These are phyloP conservation scores for Plodia interpunctella DNA, from an alignment of 1,140 invertebrate species.

Conservation along the genomic window DNA sequence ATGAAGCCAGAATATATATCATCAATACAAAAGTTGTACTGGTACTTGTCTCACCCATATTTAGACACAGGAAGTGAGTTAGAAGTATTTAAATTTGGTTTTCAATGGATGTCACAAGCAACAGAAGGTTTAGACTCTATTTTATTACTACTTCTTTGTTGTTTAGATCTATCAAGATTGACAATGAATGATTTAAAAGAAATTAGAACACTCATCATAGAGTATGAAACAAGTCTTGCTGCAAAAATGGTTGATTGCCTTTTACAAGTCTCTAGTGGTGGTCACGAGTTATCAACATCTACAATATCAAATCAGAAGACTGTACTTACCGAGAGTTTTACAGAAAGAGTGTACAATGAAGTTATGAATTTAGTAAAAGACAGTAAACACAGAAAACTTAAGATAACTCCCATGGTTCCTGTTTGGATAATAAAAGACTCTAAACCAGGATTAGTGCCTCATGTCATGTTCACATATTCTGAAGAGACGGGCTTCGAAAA, in stretches of 20 bases:
- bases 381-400: slow-evolving; percentile 38
- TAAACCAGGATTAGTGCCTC: slow-evolving; percentile 36
- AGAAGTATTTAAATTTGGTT: slow-evolving; percentile 59
- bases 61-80: slow-evolving; percentile 49
- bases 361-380: slow-evolving; percentile 40
- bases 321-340: slow-evolving; percentile 43
- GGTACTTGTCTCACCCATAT: slow-evolving; percentile 65
- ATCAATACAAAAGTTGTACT: slow-evolving; percentile 46
- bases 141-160: slow-evolving; percentile 48
- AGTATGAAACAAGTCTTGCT: slow-evolving; percentile 46
- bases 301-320: slow-evolving; percentile 26
- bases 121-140: slow-evolving; percentile 45
- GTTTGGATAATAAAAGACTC: slow-evolving; percentile 42
- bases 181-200: slow-evolving; percentile 33
- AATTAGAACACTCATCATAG: slow-evolving; percentile 34
- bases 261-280: slow-evolving; percentile 23
- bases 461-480: slow-evolving; percentile 48
- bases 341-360: slow-evolving; percentile 55
- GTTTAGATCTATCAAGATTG: slow-evolving; percentile 51
- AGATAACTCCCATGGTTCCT: slow-evolving; percentile 41
- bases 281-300: slow-evolving; percentile 23
- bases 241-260: slow-evolving; percentile 55
- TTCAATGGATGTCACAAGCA: slow-evolving; percentile 45
- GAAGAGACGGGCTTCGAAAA: slow-evolving; percentile 40
- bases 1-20: slow-evolving; percentile 55